Evolutionary conservation across 2,113 vertebrate genomes (phyloP), one percentile per base, ranked within the genome.

Genomic region (Archilochus colubris): DNA sequence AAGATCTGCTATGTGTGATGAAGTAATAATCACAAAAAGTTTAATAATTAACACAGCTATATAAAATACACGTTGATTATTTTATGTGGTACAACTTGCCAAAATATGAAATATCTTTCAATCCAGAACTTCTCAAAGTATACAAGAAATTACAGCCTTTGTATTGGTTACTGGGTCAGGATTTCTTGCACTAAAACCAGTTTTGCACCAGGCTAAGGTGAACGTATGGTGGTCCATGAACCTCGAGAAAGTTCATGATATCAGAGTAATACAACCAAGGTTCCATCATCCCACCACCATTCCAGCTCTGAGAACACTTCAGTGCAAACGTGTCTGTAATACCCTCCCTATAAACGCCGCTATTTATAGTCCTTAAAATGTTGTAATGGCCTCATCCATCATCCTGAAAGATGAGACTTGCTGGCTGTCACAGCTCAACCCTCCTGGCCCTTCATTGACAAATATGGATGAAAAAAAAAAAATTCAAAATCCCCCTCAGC

Each of bases 271-370:
- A 10, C 27, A 36, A 23, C 46, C 38, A 50, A 70, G 17, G 14
- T n/a, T 15, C 25, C 50, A n/a, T 66, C 30, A 8, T 48, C 57
- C 64, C 58, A 77, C n/a, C 58, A 59, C 44, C 31, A 8, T 51
- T 59, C 27, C 75, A 48, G 30, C 38, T 46, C 64, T 0, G 6
- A 70, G 44, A 76, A 38, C 25, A 8, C 38, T 75, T 40, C n/a
- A 31, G n/a, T 5, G 17, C 4, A 0, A 44, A 33, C 0, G 7
- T 11, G 0, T 9, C 68, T 38, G n/a, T 55, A 70, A 64, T 50
- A 55, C 62, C 74, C 25, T 74, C 61, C 51, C 55, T 33, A 59
- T 48, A 84, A 88, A 80, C 62, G 25, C 36, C 21, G 53, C 67
- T 80, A 84, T 64, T 84, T 69, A 69, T 59, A 59, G 79, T 5